Evolutionary conservation across 2,113 vertebrate species (phyloP).

Genomic region (Crypturellus undulatus): DNA sequence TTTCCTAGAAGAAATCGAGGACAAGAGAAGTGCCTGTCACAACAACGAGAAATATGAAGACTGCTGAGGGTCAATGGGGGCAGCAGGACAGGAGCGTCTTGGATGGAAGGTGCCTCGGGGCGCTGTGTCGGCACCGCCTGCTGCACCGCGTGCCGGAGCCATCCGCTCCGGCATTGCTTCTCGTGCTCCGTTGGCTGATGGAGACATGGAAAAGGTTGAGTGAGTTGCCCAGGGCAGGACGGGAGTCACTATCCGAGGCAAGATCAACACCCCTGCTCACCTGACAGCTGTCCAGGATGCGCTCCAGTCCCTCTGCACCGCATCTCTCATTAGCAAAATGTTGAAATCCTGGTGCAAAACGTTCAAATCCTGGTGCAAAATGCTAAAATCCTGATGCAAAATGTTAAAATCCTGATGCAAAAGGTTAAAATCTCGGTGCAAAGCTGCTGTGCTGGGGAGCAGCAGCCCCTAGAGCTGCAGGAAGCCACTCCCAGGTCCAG

Average conservation of each 20-base stretch:
- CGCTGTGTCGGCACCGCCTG: neutral
- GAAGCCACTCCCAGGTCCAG: slow-evolving; percentile 65
- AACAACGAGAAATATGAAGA: neutral
- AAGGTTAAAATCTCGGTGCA: neutral
- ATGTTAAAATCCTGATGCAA: too few relatives aligned
- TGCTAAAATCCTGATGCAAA: neutral
- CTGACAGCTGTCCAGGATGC: neutral
- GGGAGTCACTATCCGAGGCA: neutral
- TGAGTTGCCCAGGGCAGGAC: neutral
- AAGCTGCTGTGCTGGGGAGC: neutral
- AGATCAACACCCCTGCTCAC: neutral
- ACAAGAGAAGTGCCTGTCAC: fast-evolving
- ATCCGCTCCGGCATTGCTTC: neutral
- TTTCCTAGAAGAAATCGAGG: neutral
- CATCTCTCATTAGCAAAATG: neutral
- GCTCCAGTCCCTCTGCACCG: neutral
- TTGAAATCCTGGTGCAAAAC: neutral
- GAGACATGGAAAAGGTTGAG: slow-evolving; percentile 3
- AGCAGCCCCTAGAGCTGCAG: slow-evolving; percentile 23
- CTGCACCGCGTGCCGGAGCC: neutral
- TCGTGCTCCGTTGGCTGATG: neutral
- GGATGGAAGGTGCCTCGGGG: neutral
- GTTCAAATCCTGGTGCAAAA: neutral
- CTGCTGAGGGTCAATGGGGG: neutral
- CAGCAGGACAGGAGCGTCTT: neutral